Evolutionary conservation across 2,797 vertebrate genomes (phyloP).

Genomic region (Netta rufina): DNA sequence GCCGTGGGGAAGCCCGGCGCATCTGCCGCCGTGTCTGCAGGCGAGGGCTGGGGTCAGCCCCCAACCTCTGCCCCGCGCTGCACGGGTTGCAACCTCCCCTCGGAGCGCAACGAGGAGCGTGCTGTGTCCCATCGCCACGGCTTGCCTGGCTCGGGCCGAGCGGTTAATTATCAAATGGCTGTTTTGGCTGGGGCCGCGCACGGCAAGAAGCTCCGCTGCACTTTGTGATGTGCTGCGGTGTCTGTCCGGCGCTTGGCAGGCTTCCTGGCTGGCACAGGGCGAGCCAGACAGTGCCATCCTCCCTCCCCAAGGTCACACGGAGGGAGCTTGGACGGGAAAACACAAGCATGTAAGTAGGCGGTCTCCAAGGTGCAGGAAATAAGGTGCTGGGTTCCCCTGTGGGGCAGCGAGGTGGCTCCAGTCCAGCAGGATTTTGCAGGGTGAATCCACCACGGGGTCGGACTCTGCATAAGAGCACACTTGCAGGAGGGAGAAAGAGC

Average conservation of each 20-base stretch:
- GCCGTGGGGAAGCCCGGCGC: conserved; percentile 48
- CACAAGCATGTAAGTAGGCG: neutral
- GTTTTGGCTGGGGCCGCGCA: neutral
- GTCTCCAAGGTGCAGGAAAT: neutral
- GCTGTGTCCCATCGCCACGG: neutral
- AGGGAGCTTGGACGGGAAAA: neutral
- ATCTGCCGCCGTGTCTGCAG: conserved; percentile 29
- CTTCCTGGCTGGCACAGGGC: neutral
- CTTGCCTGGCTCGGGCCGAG: neutral
- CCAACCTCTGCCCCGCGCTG: neutral
- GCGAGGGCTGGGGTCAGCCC: conserved; percentile 34
- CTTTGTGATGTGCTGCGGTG: neutral
- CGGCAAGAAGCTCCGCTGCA: neutral
- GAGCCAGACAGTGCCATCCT: neutral
- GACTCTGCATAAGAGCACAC: neutral
- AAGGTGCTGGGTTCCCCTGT: neutral
- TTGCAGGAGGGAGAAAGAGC: neutral
- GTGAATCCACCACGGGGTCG: accelerated
- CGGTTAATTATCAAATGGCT: conserved; percentile 57
- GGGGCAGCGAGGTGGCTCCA: neutral
- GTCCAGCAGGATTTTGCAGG: neutral
- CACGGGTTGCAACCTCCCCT: neutral
- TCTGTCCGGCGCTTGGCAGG: neutral
- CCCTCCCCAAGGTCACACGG: neutral
- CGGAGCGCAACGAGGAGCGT: neutral